These are phyloP conservation scores for Pheosia gnoma DNA, from an alignment of 2,888 invertebrate genomes.

Conservation along the genomic window DNA sequence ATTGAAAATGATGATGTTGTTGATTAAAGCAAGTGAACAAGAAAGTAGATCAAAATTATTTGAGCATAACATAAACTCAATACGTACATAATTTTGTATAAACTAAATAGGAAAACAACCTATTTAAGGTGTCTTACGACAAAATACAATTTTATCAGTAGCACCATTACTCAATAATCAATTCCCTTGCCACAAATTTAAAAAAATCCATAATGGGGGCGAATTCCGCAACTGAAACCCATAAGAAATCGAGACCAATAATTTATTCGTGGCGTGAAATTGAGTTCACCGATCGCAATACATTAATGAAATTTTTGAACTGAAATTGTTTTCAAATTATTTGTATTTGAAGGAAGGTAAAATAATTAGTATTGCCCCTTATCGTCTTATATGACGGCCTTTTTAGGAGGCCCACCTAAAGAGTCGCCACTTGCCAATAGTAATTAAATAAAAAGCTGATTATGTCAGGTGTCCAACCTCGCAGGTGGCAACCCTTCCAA, in stretches of 20 bases:
- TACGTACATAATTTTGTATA: too few relatives aligned
- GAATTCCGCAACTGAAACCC: constrained; percentile 10
- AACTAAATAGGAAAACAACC: not conserved
- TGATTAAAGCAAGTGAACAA: not conserved
- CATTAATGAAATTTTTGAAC: not conserved
- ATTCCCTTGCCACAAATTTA: constrained; percentile 7
- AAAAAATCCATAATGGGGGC: constrained; percentile 8
- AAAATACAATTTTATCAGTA: not conserved
- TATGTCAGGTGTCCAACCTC: too few relatives aligned
- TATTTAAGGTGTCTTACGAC: not conserved
- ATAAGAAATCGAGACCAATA: constrained; percentile 5
- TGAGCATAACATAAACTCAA: too few relatives aligned
- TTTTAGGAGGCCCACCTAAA: too few relatives aligned
- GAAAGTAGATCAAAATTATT: not conserved
- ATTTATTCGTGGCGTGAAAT: constrained; percentile 8
- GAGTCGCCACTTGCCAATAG: too few relatives aligned
- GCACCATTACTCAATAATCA: not conserved
- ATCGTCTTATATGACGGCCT: too few relatives aligned
- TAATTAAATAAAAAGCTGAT: too few relatives aligned
- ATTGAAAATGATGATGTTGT: not conserved
- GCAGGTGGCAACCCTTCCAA: too few relatives aligned
- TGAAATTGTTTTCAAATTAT: constrained; percentile 1
- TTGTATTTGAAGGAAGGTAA: not conserved
- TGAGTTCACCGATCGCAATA: constrained; percentile 3
- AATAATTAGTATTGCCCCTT: not conserved